Conservation (phyloP, 2,113 vertebrate species). For the Gallinago undulata region DNA sequence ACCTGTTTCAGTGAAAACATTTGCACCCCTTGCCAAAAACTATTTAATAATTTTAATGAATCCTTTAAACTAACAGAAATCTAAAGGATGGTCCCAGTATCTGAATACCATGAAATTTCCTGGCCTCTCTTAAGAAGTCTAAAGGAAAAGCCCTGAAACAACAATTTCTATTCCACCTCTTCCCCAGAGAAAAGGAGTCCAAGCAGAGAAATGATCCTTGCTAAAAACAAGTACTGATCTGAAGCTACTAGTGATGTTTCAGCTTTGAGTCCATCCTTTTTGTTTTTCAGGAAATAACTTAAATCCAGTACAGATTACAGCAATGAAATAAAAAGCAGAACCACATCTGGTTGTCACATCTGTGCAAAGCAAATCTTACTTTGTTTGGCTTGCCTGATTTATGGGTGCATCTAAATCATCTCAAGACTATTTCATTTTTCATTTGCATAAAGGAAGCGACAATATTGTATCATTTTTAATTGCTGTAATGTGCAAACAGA, state of each 20-base stretch:
- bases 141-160: background rate
- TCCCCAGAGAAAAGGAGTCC: background rate
- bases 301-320: constrained; percentile 48
- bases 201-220: background rate
- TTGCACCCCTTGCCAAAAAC: background rate
- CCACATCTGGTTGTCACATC: constrained; percentile 60
- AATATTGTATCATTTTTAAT: background rate
- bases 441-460: constrained; percentile 28
- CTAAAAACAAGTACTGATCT: background rate
- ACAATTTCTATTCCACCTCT: background rate
- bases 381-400: constrained; percentile 41
- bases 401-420: constrained; percentile 17
- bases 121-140: background rate
- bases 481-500: background rate
- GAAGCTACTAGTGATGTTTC: constrained; percentile 3
- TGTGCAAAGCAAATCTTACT: constrained; percentile 23
- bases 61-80: background rate
- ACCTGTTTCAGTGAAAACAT: background rate
- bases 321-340: constrained; percentile 64
- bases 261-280: background rate
- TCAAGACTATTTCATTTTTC: background rate
- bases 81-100: background rate
- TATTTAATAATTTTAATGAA: background rate
- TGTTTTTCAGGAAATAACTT: constrained; percentile 46
- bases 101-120: background rate